phyloP scores from a whole-genome alignment of 2,113 vertebrate species.

The Pionites leucogaster region DNA sequence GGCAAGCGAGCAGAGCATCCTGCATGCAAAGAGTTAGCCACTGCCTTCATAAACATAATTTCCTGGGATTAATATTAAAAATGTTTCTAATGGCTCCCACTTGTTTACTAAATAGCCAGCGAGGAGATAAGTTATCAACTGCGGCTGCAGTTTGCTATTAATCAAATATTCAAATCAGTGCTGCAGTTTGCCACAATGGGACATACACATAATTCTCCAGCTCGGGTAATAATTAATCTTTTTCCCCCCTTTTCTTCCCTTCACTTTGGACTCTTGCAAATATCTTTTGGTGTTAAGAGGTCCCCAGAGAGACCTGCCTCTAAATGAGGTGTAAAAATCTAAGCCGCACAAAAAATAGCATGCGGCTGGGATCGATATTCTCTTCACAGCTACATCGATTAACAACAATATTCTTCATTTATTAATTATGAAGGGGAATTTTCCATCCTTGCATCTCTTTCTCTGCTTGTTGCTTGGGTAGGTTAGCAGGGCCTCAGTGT shows the following conservation, averaged over 20 bases:
- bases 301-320: slow-evolving; percentile 76
- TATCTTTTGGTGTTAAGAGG: slow-evolving; percentile 79
- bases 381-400: slow-evolving; percentile 81
- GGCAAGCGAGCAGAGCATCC: fast-evolving
- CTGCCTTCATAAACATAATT: slow-evolving; percentile 37
- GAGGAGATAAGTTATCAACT: slow-evolving; percentile 51
- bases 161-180: slow-evolving; percentile 80
- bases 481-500: fast-evolving
- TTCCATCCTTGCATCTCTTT: slow-evolving; percentile 67
- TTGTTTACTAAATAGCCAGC: slow-evolving; percentile 52
- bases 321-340: slow-evolving; percentile 83
- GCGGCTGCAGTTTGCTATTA: slow-evolving; percentile 66
- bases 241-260: neutral
- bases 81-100: slow-evolving; percentile 20
- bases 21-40: neutral
- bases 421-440: slow-evolving; percentile 86
- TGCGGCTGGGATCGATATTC: slow-evolving; percentile 74
- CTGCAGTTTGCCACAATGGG: slow-evolving; percentile 36
- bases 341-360: slow-evolving; percentile 73
- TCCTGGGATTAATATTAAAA: slow-evolving; percentile 48
- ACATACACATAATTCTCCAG: slow-evolving; percentile 13
- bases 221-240: slow-evolving; percentile 59
- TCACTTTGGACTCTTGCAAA: slow-evolving; percentile 62
- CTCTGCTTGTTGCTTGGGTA: slow-evolving; percentile 12
- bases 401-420: slow-evolving; percentile 86